phyloP scores from a whole-genome alignment of 2,888 invertebrate species.

The Lacanobia wlatinum region DNA sequence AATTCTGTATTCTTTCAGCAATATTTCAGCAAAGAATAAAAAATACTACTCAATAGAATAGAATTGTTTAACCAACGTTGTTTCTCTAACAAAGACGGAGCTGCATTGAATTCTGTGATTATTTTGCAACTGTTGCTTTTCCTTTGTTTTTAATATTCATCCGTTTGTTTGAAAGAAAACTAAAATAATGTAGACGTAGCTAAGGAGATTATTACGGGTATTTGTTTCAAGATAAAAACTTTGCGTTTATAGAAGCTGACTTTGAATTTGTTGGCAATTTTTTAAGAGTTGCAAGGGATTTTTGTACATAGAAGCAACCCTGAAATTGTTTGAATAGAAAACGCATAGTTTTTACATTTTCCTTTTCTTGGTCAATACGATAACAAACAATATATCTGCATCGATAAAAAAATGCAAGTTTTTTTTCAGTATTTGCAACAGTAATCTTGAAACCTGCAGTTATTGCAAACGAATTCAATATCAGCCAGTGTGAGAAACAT shows the following conservation, averaged over 20 bases:
- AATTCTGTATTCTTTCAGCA: neutral
- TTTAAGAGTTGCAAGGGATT: neutral
- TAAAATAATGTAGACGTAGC: neutral
- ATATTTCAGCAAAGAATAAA: neutral
- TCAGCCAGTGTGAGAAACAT: neutral
- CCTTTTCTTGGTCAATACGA: too few species aligned
- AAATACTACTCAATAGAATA: neutral
- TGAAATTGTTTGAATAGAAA: too few species aligned
- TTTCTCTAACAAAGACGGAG: constrained; percentile 1
- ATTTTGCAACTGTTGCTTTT: neutral
- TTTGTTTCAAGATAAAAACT: neutral
- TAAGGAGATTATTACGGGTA: constrained; percentile 1
- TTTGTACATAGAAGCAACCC: neutral
- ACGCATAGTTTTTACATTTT: too few species aligned
- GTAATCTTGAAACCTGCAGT: neutral
- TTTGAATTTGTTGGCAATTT: neutral
- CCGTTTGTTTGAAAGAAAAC: neutral
- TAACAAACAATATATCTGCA: too few species aligned
- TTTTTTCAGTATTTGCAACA: neutral
- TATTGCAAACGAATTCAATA: neutral
- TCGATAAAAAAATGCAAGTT: neutral
- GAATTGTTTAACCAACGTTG: constrained; percentile 4
- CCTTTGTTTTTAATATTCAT: neutral
- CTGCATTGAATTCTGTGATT: constrained; percentile 16
- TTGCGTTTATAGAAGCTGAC: neutral